These are phyloP conservation scores for Tetramorium simillimum DNA, from an alignment of 1,140 invertebrate species.

Conservation along the genomic window DNA sequence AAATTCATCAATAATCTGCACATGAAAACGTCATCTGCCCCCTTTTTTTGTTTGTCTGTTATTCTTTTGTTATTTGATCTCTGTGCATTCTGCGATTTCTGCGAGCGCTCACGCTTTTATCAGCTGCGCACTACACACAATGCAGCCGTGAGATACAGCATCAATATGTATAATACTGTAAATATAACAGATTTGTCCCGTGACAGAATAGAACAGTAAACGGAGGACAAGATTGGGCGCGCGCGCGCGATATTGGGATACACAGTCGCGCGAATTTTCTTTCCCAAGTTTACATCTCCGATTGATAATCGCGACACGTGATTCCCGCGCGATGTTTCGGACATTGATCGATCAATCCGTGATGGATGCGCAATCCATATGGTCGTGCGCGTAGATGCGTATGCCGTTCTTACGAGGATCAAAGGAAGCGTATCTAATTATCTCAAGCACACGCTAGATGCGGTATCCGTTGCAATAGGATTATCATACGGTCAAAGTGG, in stretches of 20 bases:
- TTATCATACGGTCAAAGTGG: constrained; percentile 53
- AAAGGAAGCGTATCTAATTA: constrained; percentile 60
- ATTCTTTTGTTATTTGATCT: constrained; percentile 56
- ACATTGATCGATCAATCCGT: constrained; percentile 19
- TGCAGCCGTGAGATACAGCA: background rate
- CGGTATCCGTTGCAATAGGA: constrained; percentile 48
- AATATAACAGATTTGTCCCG: constrained; percentile 4
- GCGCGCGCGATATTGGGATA: background rate
- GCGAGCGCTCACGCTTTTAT: constrained; percentile 1
- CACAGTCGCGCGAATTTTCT: background rate
- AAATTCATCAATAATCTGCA: constrained; percentile 58
- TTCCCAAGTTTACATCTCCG: background rate
- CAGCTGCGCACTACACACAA: background rate
- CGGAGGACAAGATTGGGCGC: background rate
- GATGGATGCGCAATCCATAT: background rate
- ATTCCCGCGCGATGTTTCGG: constrained; percentile 9
- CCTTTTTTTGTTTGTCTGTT: constrained; percentile 40
- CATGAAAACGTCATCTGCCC: constrained; percentile 53
- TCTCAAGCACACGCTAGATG: constrained; percentile 38
- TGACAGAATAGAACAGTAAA: background rate
- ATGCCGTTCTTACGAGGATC: constrained; percentile 47
- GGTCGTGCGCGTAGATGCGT: constrained; percentile 20
- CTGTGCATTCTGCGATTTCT: constrained; percentile 9
- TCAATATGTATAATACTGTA: background rate
- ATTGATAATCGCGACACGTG: background rate